A percentile compares a stretch with the other conserved stretches of the same genome.
phyloP scores from a whole-genome alignment of 2,113 vertebrate species.

The Heloderma charlesbogerti region DNA sequence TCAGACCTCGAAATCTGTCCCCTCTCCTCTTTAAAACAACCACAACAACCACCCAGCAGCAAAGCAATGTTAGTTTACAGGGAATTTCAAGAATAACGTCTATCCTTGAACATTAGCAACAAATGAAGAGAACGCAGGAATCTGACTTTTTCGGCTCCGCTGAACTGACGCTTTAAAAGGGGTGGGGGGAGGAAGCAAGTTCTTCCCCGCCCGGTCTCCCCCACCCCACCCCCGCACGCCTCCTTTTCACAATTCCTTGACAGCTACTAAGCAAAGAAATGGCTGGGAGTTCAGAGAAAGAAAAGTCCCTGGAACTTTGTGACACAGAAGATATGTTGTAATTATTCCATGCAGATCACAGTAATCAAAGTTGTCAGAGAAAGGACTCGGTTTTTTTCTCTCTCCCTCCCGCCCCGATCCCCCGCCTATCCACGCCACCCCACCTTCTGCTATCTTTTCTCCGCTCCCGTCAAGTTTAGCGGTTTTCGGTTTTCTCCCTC shows the following conservation, averaged over 20 bases:
- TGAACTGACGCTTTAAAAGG: slow-evolving; percentile 74
- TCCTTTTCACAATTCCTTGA: slow-evolving; percentile 63
- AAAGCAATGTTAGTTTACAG: not conserved
- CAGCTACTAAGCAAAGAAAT: slow-evolving; percentile 76
- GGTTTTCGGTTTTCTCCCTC: not conserved
- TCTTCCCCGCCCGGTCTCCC: not conserved
- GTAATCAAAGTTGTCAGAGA: slow-evolving; percentile 46
- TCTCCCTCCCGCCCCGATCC: not conserved
- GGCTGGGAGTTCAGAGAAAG: slow-evolving; percentile 70
- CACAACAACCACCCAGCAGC: not conserved
- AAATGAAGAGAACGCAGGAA: slow-evolving; percentile 58
- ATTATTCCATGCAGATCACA: slow-evolving; percentile 43
- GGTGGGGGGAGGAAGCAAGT: slow-evolving; percentile 59
- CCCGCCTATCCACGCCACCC: not conserved
- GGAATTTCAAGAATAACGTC: not conserved
- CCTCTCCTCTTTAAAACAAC: not conserved
- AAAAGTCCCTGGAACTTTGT: slow-evolving; percentile 70
- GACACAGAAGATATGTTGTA: slow-evolving; percentile 53
- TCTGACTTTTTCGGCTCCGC: slow-evolving; percentile 87
- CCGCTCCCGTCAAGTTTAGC: slow-evolving; percentile 53
- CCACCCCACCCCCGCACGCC: slow-evolving; percentile 19
- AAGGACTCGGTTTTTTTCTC: not conserved
- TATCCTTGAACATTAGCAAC: slow-evolving; percentile 3
- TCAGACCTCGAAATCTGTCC: not conserved
- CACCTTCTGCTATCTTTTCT: slow-evolving; percentile 37